phyloP scores from a whole-genome alignment of 2,888 invertebrate species.

The Dryocosmus kuriphilus region DNA sequence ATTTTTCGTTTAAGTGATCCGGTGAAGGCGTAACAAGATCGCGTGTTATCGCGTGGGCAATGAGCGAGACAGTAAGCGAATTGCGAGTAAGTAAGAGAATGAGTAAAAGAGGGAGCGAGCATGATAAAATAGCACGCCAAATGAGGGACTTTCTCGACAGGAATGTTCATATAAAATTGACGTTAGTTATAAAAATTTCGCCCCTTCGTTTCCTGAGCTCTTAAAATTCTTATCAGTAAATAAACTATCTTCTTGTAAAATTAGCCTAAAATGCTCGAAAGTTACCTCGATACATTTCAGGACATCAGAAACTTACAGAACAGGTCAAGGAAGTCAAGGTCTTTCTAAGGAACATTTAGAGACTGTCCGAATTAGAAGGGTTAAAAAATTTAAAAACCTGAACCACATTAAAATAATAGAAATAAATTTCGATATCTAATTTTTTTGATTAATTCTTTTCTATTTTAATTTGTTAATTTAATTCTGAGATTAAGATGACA shows the following conservation, averaged over 20 bases:
- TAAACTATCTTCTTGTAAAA: not conserved
- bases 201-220: not conserved
- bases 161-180: conserved; percentile 61
- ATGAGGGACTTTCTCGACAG: conserved; percentile 68
- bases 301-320: not conserved
- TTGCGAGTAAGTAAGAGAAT: conserved; percentile 21
- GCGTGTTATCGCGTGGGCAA: conserved; percentile 57
- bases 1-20: conserved; percentile 39
- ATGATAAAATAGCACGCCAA: conserved; percentile 53
- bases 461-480: not conserved
- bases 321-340: conserved; percentile 4
- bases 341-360: not conserved
- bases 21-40: conserved; percentile 54
- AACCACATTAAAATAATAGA: too few relatives aligned
- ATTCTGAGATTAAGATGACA: not conserved
- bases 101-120: conserved; percentile 42
- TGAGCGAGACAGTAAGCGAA: conserved; percentile 45
- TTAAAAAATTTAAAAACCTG: too few relatives aligned
- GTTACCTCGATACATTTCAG: too few relatives aligned
- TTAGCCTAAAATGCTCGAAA: too few relatives aligned
- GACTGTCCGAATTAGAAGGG: too few relatives aligned
- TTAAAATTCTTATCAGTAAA: not conserved
- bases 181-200: not conserved
- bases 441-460: not conserved
- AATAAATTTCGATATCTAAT: too few relatives aligned